Evolutionary conservation across 2,113 vertebrate species (phyloP).

Genomic region (Urocitellus parryii): DNA sequence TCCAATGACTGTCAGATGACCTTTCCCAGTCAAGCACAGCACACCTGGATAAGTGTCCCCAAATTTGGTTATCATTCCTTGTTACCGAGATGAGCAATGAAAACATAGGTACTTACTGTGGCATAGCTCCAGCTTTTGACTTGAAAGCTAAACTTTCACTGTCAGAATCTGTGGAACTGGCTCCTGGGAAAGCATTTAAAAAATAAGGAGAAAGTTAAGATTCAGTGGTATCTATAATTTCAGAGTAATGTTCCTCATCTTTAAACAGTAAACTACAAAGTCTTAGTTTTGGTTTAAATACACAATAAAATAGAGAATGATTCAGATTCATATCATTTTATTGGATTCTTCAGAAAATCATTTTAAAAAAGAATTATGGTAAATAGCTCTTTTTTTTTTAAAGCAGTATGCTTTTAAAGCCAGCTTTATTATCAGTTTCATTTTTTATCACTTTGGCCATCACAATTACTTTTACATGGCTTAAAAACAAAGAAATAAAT

Average conservation of each 20-base stretch:
- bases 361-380: not conserved
- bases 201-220: conserved; percentile 48
- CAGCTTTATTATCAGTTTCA: conserved; percentile 14
- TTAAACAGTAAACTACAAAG: not conserved
- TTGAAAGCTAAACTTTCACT: conserved; percentile 91
- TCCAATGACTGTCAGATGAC: conserved; percentile 8
- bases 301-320: not conserved
- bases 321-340: not conserved
- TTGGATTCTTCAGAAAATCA: conserved; percentile 9
- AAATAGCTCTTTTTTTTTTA: not conserved
- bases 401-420: not conserved
- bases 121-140: conserved; percentile 94
- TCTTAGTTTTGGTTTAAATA: not conserved
- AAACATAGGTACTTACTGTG: conserved; percentile 92
- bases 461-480: not conserved
- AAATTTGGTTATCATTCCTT: not conserved
- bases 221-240: not conserved
- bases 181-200: conserved; percentile 87
- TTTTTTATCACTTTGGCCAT: conserved; percentile 39
- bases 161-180: conserved; percentile 97
- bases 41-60: not conserved
- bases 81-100: not conserved
- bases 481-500: conserved; percentile 19
- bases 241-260: not conserved
- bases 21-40: not conserved